phyloP scores from a whole-genome alignment of 2,113 vertebrate species.

The Takifugu flavidus region DNA sequence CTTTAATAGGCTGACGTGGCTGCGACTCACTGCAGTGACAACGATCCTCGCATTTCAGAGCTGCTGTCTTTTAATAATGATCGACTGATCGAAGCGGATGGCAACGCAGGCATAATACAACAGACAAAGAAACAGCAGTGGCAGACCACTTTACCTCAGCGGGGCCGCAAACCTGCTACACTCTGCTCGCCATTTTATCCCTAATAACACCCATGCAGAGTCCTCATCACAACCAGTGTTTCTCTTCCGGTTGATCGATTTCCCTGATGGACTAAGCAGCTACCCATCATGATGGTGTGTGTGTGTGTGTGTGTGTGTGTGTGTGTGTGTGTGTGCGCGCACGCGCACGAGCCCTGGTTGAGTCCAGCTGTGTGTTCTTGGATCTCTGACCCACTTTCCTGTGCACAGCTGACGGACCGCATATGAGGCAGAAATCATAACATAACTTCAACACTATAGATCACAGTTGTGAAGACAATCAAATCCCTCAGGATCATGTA shows the following conservation, averaged over 20 bases:
- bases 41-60: neutral
- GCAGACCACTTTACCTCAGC: neutral
- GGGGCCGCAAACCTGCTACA: no score
- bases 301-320: constrained; percentile 6
- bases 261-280: constrained; percentile 23
- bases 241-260: constrained; percentile 50
- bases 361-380: constrained; percentile 39
- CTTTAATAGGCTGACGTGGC: constrained; percentile 3
- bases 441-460: no score
- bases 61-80: neutral
- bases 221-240: constrained; percentile 13
- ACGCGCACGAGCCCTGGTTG: constrained; percentile 8
- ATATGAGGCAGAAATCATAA: constrained; percentile 11
- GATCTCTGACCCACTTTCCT: constrained; percentile 50
- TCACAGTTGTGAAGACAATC: no score
- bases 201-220: constrained; percentile 1
- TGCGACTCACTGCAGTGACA: neutral
- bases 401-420: constrained; percentile 8
- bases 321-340: constrained; percentile 10
- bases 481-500: no score
- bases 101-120: constrained; percentile 13
- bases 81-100: constrained; percentile 1
- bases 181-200: no score
- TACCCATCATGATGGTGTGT: constrained; percentile 6
- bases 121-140: neutral